phyloP scores from a whole-genome alignment of 35 echinoderm and acorn worm genomes.

The Holothuria glaberrima region DNA sequence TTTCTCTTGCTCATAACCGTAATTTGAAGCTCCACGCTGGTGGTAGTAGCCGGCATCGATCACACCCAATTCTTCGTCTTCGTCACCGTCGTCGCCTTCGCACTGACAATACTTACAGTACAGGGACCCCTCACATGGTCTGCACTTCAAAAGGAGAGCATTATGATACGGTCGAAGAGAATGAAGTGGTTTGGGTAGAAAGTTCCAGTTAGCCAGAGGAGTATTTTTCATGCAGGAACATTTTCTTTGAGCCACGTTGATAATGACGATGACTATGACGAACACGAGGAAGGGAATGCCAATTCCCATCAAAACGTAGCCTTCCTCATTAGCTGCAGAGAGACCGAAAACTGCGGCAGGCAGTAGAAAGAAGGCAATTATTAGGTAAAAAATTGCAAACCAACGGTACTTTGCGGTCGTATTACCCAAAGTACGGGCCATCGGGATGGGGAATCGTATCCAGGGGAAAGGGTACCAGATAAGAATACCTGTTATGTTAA shows the following conservation, averaged over 20 bases:
- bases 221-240: slow-evolving; percentile 56
- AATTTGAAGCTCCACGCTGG: background rate
- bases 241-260: slow-evolving; percentile 86
- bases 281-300: slow-evolving; percentile 71
- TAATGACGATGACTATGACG: slow-evolving; percentile 54
- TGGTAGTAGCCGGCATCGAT: background rate
- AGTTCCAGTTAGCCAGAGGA: slow-evolving; percentile 73
- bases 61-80: background rate
- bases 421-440: slow-evolving; percentile 88
- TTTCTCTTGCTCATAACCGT: background rate
- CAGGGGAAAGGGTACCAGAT: slow-evolving; percentile 94
- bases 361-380: slow-evolving; percentile 84
- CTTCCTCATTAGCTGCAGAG: slow-evolving; percentile 66
- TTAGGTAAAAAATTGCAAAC: slow-evolving; percentile 91
- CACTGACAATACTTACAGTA: background rate
- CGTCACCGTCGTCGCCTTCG: background rate
- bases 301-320: slow-evolving; percentile 46
- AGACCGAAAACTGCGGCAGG: slow-evolving; percentile 81
- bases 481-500: slow-evolving; percentile 89
- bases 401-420: slow-evolving; percentile 96
- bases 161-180: slow-evolving; percentile 68
- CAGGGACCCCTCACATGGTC: background rate
- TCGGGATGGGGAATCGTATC: slow-evolving; percentile 74
- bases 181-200: slow-evolving; percentile 78
- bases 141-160: background rate